phyloP scores from a whole-genome alignment of 2,113 vertebrate genomes.

The Burhinus bistriatus region DNA sequence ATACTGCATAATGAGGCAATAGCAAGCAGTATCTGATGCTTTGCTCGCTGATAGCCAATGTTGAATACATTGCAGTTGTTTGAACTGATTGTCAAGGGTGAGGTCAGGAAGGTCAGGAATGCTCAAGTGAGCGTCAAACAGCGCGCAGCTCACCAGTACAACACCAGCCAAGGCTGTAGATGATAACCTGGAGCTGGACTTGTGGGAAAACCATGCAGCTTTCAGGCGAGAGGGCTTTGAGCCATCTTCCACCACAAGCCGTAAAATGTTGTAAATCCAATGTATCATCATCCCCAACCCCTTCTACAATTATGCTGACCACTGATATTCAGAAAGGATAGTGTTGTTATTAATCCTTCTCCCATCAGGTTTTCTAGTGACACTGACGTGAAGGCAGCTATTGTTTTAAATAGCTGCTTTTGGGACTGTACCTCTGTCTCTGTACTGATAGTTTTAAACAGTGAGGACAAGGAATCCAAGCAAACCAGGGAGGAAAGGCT shows the following conservation, averaged over 20 bases:
- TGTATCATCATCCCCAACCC: fast-evolving
- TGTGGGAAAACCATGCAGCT: background rate
- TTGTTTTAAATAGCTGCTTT: background rate
- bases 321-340: background rate
- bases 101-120: background rate
- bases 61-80: background rate
- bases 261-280: background rate
- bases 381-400: background rate
- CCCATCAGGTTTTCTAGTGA: background rate
- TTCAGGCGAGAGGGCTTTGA: background rate
- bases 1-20: background rate
- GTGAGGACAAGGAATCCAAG: background rate
- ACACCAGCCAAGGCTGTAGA: background rate
- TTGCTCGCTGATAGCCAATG: background rate
- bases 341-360: background rate
- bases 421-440: background rate
- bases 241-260: fast-evolving
- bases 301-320: background rate
- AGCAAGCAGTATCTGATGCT: background rate
- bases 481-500: background rate
- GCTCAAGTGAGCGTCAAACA: fast-evolving
- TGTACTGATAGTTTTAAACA: background rate
- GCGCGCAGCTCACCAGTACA: fast-evolving
- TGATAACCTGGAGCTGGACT: background rate
- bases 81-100: background rate